These are phyloP conservation scores for Nemopilema nomurai DNA, from an alignment of 30 jellyfish, hydroid and myxozoan genomes.

Conservation along the genomic window DNA sequence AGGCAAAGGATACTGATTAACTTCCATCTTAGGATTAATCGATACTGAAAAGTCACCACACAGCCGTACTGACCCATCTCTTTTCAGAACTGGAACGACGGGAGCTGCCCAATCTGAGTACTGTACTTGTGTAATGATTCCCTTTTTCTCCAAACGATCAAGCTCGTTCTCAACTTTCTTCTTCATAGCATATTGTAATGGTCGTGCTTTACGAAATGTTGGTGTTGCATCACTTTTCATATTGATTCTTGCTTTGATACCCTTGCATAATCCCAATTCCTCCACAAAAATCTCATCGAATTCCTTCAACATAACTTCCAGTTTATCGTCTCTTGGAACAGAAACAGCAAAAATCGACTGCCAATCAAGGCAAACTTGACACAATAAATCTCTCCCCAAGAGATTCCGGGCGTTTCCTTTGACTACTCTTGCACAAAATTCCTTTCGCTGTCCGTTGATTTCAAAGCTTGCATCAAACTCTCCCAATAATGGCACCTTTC, in stretches of 20 bases:
- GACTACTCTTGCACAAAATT: constrained; percentile 57
- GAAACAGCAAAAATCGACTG: constrained; percentile 61
- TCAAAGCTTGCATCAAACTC: constrained; percentile 52
- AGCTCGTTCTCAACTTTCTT: constrained; percentile 60
- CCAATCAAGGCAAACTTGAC: constrained; percentile 65
- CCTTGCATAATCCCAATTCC: constrained; percentile 52
- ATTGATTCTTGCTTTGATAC: constrained; percentile 16
- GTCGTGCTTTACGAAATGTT: constrained; percentile 41
- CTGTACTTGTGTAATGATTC: constrained; percentile 54
- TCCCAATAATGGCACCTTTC: constrained; percentile 57
- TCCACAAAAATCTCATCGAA: constrained; percentile 50
- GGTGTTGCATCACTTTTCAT: constrained; percentile 25
- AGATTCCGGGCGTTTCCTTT: constrained; percentile 64
- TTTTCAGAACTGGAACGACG: constrained; percentile 64
- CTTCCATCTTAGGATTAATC: constrained; percentile 59
- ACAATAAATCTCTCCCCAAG: constrained; percentile 68
- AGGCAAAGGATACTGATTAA: constrained; percentile 71
- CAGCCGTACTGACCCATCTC: constrained; percentile 69
- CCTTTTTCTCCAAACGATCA: constrained; percentile 60
- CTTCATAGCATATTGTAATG: constrained; percentile 58
- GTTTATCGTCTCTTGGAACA: constrained; percentile 34
- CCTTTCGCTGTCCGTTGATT: constrained; percentile 42
- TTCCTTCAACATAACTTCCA: constrained; percentile 33
- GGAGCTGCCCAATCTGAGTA: constrained; percentile 77
- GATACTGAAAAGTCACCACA: constrained; percentile 70